Base-by-base conservation (phyloP, 2,888 invertebrate species). In the Choristoneura rosaceana region DNA sequence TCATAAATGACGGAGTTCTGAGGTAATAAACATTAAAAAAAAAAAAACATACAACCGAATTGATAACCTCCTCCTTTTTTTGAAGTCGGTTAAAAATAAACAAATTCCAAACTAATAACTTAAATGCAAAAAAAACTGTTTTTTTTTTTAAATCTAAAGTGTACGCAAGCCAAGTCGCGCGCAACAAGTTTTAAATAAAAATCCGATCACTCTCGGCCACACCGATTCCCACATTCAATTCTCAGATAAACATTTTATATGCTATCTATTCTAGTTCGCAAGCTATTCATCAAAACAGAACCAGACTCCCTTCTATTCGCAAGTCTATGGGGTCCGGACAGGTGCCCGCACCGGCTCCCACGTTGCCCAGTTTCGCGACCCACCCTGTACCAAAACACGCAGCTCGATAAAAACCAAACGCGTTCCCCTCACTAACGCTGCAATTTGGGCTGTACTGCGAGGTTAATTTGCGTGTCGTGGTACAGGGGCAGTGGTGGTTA, bases 401-500 rank as follows among this genome's bases (percentile, higher is more conserved):
- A 52, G 47, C 5, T 38, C 59, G 43, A 50, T 33, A 63, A 52
- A 47, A 45, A 52, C 59, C 41, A 52, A 63, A 43, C 64, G 50
- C 43, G 25, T 2, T 43, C 41, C 58, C 47, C 59, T 43, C 15
- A 14, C 63, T n/a, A 43, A 15, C 63, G 63, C 50, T 64, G 50
- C 68, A 59, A 68, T 59, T 34, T 41, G 4, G 14, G 58, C 15
- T 50, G 59, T 50, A 50, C 15, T 60, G 15, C 43, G 59, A 59
- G 71, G 58, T 67, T 63, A 38, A 67, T 50, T 70, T 50, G 52
- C 52, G 64, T 71, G 61, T 70, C 76, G 74, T 76, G 79, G 79
- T 80, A 81, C 79, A 76, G 82, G 82, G 81, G 74, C 74, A 76
- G 78, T 81, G 81, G 80, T 64, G 55, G 55, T 55, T 25, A 82